Base-by-base conservation (phyloP, 2,888 invertebrate genomes). In the Synergus laeviventris region DNA sequence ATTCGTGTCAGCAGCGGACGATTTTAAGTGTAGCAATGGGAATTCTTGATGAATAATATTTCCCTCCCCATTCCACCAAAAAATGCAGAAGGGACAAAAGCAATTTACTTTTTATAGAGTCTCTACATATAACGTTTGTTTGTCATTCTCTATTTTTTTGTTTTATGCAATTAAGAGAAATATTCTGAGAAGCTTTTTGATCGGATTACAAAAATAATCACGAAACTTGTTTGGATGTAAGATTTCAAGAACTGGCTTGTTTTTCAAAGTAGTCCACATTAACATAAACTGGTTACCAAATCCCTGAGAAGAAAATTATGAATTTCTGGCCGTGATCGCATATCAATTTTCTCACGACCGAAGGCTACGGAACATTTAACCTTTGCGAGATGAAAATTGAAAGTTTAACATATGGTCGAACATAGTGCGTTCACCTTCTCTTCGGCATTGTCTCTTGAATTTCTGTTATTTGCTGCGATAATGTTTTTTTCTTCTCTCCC, bases 391-490 rank as follows among this genome's bases (percentile, higher is more conserved):
- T 36, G 42, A 76, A 49, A 49, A 76, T 78, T 74, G 78, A 74
- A 74, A 74, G 45, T 73, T 75, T 38, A 70, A 66, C 74, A 74
- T 73, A 77, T 74, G 73, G 36, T 36, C 62, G 56, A 31, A 39
- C 61, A 76, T 24, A 66, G 66, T 79, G 81, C 85, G 86, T 86
- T 86, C 84, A 82, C 85, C 83, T 85, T 84, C 81, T 82, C 74
- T 74, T 82, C 66, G 81, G 78, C 78, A 80, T 76, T 79, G 76
- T 78, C 78, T 79, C 79, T 54, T 78, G 75, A 76, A 80, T 79
- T 77, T 76, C 78, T 77, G 78, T 74, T 81, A 84, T 84, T 85
- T 86, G 79, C 49, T 70, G 66, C 80, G 78, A 77, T 74, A 78
- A 75, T 74, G 74, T 79, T 74, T 24, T 61, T 61, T 73, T 38